Evolutionary conservation across 2,888 invertebrate genomes (phyloP), one percentile per base, ranked within the genome.

Genomic region (Noctua fimbriata): DNA sequence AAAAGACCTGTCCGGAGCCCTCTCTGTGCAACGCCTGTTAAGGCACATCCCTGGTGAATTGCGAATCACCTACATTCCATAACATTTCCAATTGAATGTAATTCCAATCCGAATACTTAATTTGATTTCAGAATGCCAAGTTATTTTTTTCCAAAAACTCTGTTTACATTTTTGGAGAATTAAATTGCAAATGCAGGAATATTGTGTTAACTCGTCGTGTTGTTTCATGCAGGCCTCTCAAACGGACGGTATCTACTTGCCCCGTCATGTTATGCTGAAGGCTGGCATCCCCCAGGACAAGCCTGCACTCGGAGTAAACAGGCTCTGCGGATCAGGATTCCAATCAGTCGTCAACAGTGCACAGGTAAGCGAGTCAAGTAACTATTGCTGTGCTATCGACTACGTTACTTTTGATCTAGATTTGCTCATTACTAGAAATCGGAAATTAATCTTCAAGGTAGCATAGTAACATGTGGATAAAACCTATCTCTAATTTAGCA

Each of bases 271-370:
- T n/a, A 97, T 98, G 0, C 97, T 99, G 32, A 97, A 98, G 89
- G 97, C 98, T 86, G 99, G 99, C 69, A 98, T 99, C 76, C 99
- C 99, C 14, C 95, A 98, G 87, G 98, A 98, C 69, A 98, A 97
- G 81, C 99, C 99, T 2, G 99, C 99, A 0, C 96, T 99, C 3
- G 98, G 98, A 73, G 97, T 99, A 71, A 99, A 99, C 97, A 97
- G 99, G 84, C 97, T 99, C 32, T 99, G 99, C 94, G 99, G 99
- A 28, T 99, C 99, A 52, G 99, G 99, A 2, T 99, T 99, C 95
- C 99, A 99, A 94, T 98, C 99, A 0, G 97, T 99, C 83, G 98
- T 99, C 32, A 99, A 98, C 96, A 98, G 98, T 76, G 98, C 98
- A 60, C 99, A 99, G 97, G 99, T 98, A 95, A 92, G 63, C 24